These are phyloP conservation scores for Rhynchopsitta pachyrhyncha DNA, from an alignment of 2,113 vertebrate species.

Conservation along the genomic window DNA sequence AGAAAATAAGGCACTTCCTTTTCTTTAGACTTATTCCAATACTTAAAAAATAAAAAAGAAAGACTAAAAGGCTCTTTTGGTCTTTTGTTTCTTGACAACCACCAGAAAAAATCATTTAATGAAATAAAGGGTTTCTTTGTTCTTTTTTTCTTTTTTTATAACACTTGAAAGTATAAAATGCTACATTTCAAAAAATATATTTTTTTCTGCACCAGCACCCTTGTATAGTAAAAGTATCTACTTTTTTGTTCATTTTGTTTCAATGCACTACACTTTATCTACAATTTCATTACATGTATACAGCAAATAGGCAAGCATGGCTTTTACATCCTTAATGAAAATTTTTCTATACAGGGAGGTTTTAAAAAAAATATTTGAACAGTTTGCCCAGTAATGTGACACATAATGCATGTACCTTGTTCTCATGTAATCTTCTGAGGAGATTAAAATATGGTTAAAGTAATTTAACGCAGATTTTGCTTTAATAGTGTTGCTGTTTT, in stretches of 20 bases:
- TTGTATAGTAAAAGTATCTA: conserved; percentile 89
- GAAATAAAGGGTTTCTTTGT: conserved; percentile 96
- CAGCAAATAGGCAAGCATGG: conserved; percentile 93
- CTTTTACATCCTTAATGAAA: conserved; percentile 92
- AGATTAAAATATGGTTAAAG: conserved; percentile 76
- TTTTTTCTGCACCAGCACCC: conserved; percentile 91
- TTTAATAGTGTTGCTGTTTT: conserved; percentile 78
- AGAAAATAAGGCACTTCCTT: conserved; percentile 94
- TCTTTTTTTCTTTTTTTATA: conserved; percentile 87
- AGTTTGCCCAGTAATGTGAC: conserved; percentile 87
- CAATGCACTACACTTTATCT: conserved; percentile 89
- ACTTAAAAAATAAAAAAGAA: conserved; percentile 84
- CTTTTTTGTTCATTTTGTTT: conserved; percentile 84
- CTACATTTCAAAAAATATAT: conserved; percentile 93
- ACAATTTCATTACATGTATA: conserved; percentile 93
- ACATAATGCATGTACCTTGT: conserved; percentile 90
- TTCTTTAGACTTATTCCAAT: conserved; percentile 89
- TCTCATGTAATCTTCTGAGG: conserved; percentile 74
- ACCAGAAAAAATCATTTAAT: conserved; percentile 88
- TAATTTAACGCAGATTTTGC: conserved; percentile 68
- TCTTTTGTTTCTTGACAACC: conserved; percentile 89
- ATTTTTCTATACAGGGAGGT: conserved; percentile 86
- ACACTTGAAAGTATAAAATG: conserved; percentile 96
- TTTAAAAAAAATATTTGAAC: conserved; percentile 85
- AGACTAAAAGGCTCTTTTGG: conserved; percentile 90